phyloP scores from a whole-genome alignment of 64 coral and sea anemone genomes.

The Stylophora pistillata region DNA sequence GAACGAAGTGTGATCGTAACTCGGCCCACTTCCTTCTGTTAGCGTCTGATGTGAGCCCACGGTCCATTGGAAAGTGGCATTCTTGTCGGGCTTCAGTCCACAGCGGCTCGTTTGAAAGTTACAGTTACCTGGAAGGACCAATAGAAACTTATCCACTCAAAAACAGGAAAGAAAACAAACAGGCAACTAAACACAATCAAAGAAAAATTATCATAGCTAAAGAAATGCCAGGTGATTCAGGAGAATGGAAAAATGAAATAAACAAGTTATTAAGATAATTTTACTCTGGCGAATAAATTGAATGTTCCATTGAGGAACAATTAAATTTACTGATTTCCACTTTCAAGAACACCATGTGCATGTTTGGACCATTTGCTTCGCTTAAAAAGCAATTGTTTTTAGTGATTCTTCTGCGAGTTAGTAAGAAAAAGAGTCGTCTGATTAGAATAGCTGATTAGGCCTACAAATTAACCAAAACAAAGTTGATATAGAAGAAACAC shows the following conservation, averaged over 20 bases:
- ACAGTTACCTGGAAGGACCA: neutral
- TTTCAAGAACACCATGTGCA: no score
- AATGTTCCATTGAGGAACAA: no score
- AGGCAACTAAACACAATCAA: neutral
- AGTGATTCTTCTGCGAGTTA: no score
- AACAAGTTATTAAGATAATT: no score
- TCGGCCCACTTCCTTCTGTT: slow-evolving; percentile 10
- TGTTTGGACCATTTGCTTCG: no score
- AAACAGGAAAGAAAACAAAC: neutral
- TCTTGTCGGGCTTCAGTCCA: neutral
- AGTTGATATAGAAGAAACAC: neutral
- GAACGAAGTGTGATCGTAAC: slow-evolving; percentile 11
- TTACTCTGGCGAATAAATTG: no score
- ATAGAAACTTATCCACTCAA: neutral
- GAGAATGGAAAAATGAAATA: no score
- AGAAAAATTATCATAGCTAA: no score
- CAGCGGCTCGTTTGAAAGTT: neutral
- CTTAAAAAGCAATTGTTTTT: no score
- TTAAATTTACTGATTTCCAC: no score
- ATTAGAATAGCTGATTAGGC: neutral
- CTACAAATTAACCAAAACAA: neutral
- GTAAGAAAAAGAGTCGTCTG: neutral
- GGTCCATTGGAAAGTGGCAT: slow-evolving; percentile 12
- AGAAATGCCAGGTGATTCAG: no score
- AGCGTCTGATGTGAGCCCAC: neutral